These are phyloP conservation scores for Colletes collaris DNA, from an alignment of 2,888 invertebrate species.

Conservation along the genomic window DNA sequence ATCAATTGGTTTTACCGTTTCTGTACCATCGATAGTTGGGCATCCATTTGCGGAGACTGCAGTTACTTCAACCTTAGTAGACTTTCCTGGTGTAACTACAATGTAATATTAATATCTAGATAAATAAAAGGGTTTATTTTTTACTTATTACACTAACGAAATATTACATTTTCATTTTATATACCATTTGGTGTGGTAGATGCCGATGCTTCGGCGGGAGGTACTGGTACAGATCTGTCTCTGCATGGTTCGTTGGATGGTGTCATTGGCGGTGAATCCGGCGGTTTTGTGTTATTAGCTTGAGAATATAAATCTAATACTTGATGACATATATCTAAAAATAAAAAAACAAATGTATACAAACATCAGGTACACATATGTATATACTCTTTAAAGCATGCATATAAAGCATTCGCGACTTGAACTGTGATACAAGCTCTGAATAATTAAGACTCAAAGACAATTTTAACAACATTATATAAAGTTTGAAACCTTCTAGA, in stretches of 20 bases:
- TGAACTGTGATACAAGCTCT: no score
- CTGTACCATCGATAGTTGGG: constrained; percentile 72
- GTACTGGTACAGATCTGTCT: constrained; percentile 73
- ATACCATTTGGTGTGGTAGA: constrained; percentile 77
- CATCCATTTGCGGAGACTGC: constrained; percentile 78
- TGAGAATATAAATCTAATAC: constrained; percentile 95
- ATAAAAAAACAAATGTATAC: not conserved
- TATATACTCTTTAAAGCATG: not conserved
- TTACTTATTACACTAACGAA: not conserved
- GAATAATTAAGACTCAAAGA: not conserved
- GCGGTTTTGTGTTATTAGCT: constrained; percentile 85
- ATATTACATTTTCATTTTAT: constrained; percentile 11
- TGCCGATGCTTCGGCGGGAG: constrained; percentile 73
- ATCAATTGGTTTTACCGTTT: constrained; percentile 76
- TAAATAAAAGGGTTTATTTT: not conserved
- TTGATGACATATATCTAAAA: constrained; percentile 96
- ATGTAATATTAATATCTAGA: constrained; percentile 2
- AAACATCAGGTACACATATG: not conserved
- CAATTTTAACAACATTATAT: constrained; percentile 4
- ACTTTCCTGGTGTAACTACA: constrained; percentile 74
- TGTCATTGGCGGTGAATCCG: constrained; percentile 88
- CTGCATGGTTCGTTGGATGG: constrained; percentile 80
- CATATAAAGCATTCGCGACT: no score
- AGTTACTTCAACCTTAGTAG: constrained; percentile 74
- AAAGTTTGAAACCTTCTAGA: constrained; percentile 87